phyloP scores from a whole-genome alignment of 2,797 vertebrate species.

The Telmatherina bonti region DNA sequence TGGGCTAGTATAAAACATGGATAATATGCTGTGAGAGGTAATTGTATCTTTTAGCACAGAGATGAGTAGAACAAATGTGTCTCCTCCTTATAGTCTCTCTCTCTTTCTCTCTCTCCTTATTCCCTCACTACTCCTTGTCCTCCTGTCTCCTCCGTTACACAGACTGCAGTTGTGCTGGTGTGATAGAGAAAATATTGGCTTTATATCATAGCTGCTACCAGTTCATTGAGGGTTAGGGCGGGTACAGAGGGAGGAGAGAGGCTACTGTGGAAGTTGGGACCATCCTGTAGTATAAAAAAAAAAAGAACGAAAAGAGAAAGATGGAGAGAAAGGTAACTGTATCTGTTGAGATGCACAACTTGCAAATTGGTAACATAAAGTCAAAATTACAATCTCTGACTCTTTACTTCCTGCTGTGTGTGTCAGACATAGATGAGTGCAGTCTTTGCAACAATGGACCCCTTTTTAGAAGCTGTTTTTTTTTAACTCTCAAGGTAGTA shows the following conservation, averaged over 20 bases:
- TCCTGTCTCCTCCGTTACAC: constrained; percentile 71
- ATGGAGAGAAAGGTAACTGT: constrained; percentile 53
- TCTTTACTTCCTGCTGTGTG: too few relatives aligned
- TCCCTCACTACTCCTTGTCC: constrained; percentile 37
- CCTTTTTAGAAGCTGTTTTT: too few relatives aligned
- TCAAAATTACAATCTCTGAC: constrained; percentile 9
- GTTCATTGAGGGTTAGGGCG: constrained; percentile 62
- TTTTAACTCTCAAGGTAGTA: too few relatives aligned
- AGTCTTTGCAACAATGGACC: too few relatives aligned
- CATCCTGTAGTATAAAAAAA: constrained; percentile 50
- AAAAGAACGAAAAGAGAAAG: constrained; percentile 22
- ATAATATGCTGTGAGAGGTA: constrained; percentile 99
- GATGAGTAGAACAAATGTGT: constrained; percentile 99
- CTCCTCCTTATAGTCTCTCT: constrained; percentile 59
- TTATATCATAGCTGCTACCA: constrained; percentile 90
- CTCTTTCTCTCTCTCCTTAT: constrained; percentile 35
- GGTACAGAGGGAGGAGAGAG: constrained; percentile 26
- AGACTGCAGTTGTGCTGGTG: constrained; percentile 94
- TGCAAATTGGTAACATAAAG: constrained; percentile 41
- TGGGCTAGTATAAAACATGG: constrained; percentile 99
- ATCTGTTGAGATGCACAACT: constrained; percentile 46
- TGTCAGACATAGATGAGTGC: too few relatives aligned
- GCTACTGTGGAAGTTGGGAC: constrained; percentile 29
- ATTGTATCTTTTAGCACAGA: constrained; percentile 99
- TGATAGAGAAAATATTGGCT: constrained; percentile 99